Conservation (phyloP, 2,888 invertebrate genomes). For the Coremacera marginata region DNA sequence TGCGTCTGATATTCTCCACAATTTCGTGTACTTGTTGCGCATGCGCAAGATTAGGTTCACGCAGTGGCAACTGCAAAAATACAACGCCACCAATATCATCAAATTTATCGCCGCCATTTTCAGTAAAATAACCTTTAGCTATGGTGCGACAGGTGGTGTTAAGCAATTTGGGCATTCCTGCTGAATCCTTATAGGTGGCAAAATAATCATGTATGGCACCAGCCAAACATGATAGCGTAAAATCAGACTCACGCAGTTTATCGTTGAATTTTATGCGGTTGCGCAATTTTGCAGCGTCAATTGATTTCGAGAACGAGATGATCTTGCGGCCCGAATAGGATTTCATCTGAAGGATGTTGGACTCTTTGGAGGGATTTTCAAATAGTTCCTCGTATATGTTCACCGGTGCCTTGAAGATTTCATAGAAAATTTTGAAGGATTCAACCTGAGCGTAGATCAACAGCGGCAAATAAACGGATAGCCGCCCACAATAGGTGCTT, state of each 20-base stretch:
- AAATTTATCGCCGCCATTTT: constrained; percentile 58
- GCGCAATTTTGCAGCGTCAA: constrained; percentile 63
- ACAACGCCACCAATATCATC: constrained; percentile 66
- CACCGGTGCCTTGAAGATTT: constrained; percentile 64
- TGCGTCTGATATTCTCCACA: constrained; percentile 60
- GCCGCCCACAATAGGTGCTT: constrained; percentile 59
- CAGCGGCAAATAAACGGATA: constrained; percentile 63
- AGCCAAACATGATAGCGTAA: constrained; percentile 62
- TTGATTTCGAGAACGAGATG: constrained; percentile 64
- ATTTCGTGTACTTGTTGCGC: constrained; percentile 60
- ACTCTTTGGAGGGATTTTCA: constrained; percentile 60
- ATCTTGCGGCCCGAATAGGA: constrained; percentile 68
- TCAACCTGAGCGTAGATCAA: constrained; percentile 64
- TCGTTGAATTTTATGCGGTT: constrained; percentile 56
- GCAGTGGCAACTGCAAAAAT: constrained; percentile 64
- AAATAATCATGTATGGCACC: constrained; percentile 65
- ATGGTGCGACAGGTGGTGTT: constrained; percentile 66
- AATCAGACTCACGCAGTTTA: constrained; percentile 63
- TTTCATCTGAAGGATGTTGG: constrained; percentile 64
- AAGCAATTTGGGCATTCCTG: constrained; percentile 57
- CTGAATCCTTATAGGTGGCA: constrained; percentile 52
- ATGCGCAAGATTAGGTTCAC: constrained; percentile 56
- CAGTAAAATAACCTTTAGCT: constrained; percentile 65
- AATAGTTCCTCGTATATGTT: constrained; percentile 67
- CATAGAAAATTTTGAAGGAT: constrained; percentile 60